These are phyloP conservation scores for Climacteris rufus DNA, from an alignment of 2,113 vertebrate species.

Conservation along the genomic window DNA sequence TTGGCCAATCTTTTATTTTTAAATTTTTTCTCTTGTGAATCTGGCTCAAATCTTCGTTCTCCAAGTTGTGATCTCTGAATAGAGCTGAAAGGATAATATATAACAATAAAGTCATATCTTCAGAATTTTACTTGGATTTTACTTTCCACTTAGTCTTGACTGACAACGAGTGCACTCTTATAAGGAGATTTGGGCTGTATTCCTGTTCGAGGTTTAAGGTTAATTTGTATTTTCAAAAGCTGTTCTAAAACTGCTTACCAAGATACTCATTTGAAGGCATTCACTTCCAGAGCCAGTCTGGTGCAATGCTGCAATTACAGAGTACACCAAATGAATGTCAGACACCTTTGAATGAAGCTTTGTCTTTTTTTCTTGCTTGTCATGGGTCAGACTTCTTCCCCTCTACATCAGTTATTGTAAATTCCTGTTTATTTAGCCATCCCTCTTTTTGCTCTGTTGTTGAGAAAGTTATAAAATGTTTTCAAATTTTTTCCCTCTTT, in stretches of 20 bases:
- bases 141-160: not conserved
- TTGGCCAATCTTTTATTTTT: not conserved
- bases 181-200: not conserved
- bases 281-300: not conserved
- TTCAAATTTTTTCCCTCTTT: not conserved
- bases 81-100: not conserved
- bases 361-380: not conserved
- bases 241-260: not conserved
- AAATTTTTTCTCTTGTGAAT: not conserved
- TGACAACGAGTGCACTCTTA: not conserved
- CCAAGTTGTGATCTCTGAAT: not conserved
- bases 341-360: constrained; percentile 55
- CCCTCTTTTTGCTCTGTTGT: not conserved
- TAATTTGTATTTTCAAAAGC: not conserved
- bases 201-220: not conserved
- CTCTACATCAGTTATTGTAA: not conserved
- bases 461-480: not conserved
- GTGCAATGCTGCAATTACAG: not conserved
- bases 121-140: not conserved
- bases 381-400: not conserved
- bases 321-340: not conserved
- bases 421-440: not conserved
- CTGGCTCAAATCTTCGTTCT: not conserved
- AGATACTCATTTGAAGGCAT: not conserved
- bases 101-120: not conserved